A percentile compares a stretch with the other conserved stretches of the same genome.
Conservation (phyloP, 2,797 vertebrate species). For the Apogon talboti region DNA sequence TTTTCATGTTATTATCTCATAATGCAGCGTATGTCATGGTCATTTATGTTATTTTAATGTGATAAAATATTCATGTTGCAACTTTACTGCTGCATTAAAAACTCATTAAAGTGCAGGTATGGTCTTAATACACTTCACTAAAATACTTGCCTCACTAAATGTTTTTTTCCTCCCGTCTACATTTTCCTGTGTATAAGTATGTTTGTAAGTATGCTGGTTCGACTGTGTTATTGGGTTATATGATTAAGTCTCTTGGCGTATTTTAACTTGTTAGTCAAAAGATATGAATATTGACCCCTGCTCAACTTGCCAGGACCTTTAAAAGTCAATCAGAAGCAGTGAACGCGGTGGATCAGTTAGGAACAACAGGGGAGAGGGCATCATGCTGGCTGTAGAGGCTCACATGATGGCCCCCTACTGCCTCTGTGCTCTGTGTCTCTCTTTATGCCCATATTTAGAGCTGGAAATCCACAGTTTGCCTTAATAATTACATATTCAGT, state of each 20-base stretch:
- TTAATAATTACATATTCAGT: constrained; percentile 59
- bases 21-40: constrained; percentile 44
- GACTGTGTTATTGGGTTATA: constrained; percentile 27
- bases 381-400: constrained; percentile 51
- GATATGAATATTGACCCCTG: constrained; percentile 38
- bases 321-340: constrained; percentile 50
- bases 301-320: constrained; percentile 25
- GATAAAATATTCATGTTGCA: constrained; percentile 66
- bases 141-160: constrained; percentile 11
- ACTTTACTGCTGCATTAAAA: not conserved
- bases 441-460: constrained; percentile 51
- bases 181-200: constrained; percentile 8
- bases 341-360: constrained; percentile 50
- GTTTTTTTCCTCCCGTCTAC: constrained; percentile 8
- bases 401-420: constrained; percentile 51
- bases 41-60: constrained; percentile 59
- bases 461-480: constrained; percentile 56
- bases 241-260: constrained; percentile 32
- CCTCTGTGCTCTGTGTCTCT: constrained; percentile 48
- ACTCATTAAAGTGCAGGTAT: constrained; percentile 49
- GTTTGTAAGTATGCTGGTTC: constrained; percentile 13
- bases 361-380: constrained; percentile 43
- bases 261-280: constrained; percentile 46
- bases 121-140: constrained; percentile 36
- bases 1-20: constrained; percentile 59